Conservation (phyloP, 2,113 vertebrate genomes). For the Eurypyga helias region DNA sequence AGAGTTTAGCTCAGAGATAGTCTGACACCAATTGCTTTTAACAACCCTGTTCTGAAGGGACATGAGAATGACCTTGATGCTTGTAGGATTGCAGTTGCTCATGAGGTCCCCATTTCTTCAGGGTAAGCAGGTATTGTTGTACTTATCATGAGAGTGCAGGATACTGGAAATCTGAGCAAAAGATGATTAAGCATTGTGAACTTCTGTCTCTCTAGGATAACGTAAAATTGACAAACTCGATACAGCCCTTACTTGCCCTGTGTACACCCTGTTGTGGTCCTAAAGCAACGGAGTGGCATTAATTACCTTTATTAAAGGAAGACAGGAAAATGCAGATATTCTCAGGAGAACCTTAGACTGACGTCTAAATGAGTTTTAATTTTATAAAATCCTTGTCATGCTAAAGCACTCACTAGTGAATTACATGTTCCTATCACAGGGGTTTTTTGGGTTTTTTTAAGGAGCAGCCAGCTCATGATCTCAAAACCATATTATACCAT, state of each 20-base stretch:
- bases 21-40: neutral
- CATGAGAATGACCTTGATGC: neutral
- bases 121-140: neutral
- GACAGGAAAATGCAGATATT: constrained; percentile 12
- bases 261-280: neutral
- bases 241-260: neutral
- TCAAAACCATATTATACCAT: neutral
- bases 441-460: neutral
- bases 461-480: neutral
- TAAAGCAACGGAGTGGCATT: neutral
- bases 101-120: neutral
- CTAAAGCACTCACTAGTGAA: neutral
- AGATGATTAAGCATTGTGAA: neutral
- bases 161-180: neutral
- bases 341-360: neutral
- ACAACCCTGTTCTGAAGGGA: neutral
- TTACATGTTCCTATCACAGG: neutral
- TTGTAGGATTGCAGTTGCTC: neutral
- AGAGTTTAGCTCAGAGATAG: constrained; percentile 21
- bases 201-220: neutral
- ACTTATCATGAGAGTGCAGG: neutral
- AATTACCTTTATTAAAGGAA: constrained; percentile 54
- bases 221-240: neutral
- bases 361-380: neutral
- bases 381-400: neutral